Conservation (phyloP, 1,140 invertebrate species). For the Anoplolepis gracilipes region DNA sequence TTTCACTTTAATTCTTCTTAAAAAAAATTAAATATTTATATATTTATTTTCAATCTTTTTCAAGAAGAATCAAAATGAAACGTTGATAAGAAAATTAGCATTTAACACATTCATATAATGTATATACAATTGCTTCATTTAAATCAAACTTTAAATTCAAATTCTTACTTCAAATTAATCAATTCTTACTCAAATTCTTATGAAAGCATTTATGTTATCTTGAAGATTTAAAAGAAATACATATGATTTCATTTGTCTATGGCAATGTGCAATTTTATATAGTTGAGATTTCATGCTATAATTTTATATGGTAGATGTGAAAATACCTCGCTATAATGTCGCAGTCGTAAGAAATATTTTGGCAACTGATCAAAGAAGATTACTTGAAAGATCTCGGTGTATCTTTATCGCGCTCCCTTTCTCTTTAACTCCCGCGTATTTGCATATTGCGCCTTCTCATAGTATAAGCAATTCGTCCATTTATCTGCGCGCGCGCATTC, state of each 20-base stretch:
- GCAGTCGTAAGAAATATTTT: neutral
- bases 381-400: neutral
- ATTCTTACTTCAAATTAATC: no score
- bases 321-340: neutral
- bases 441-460: neutral
- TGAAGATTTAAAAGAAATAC: no score
- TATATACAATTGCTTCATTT: no score
- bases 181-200: no score
- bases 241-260: neutral
- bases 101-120: no score
- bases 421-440: neutral
- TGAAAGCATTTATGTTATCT: no score
- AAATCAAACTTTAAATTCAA: no score
- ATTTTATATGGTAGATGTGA: neutral
- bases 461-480: conserved; percentile 18
- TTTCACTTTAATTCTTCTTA: neutral
- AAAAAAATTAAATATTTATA: no score
- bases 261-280: neutral
- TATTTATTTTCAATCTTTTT: no score
- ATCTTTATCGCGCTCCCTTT: neutral
- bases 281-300: neutral
- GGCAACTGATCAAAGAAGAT: neutral
- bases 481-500: conserved; percentile 48
- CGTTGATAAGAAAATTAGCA: no score
- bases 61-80: no score